Evolutionary conservation across 2,888 invertebrate genomes (phyloP).

Genomic region (Acutogordius australiensis): DNA sequence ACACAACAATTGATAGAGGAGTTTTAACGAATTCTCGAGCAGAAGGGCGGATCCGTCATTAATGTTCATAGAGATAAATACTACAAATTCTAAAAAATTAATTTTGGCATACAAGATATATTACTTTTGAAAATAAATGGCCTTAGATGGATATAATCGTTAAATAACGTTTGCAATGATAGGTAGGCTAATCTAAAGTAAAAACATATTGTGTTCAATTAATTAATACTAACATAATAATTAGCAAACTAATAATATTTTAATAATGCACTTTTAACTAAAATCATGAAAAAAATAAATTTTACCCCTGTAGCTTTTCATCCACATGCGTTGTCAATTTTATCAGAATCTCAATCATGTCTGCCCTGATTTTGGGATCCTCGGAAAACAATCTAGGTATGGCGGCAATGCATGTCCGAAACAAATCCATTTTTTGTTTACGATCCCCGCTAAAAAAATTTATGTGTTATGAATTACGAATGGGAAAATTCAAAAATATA

Average conservation of each 20-base stretch:
- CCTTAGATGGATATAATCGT: slow-evolving; percentile 86
- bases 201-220: not conserved
- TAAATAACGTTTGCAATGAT: slow-evolving; percentile 67
- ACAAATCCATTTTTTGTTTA: slow-evolving; percentile 83
- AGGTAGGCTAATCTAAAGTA: slow-evolving; percentile 45
- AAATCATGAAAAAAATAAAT: slow-evolving; percentile 14
- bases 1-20: slow-evolving; percentile 60
- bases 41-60: slow-evolving; percentile 57
- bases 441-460: slow-evolving; percentile 40
- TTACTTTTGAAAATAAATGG: slow-evolving; percentile 52
- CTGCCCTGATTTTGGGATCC: slow-evolving; percentile 57
- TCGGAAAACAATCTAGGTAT: slow-evolving; percentile 88
- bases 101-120: slow-evolving; percentile 11
- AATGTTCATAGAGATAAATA: slow-evolving; percentile 70
- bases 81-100: slow-evolving; percentile 42
- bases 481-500: too few relatives aligned
- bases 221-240: too few relatives aligned
- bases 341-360: slow-evolving; percentile 68
- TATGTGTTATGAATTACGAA: too few relatives aligned
- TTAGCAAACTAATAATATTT: too few relatives aligned
- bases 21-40: slow-evolving; percentile 64
- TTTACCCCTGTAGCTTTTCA: slow-evolving; percentile 55
- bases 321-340: slow-evolving; percentile 90
- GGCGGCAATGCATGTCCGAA: slow-evolving; percentile 87
- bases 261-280: not conserved